Percentiles rank a stretch among this genome's conserved stretches.
These are phyloP conservation scores for Phalacrocorax pelagicus DNA, from an alignment of 2,113 vertebrate species.

Conservation along the genomic window DNA sequence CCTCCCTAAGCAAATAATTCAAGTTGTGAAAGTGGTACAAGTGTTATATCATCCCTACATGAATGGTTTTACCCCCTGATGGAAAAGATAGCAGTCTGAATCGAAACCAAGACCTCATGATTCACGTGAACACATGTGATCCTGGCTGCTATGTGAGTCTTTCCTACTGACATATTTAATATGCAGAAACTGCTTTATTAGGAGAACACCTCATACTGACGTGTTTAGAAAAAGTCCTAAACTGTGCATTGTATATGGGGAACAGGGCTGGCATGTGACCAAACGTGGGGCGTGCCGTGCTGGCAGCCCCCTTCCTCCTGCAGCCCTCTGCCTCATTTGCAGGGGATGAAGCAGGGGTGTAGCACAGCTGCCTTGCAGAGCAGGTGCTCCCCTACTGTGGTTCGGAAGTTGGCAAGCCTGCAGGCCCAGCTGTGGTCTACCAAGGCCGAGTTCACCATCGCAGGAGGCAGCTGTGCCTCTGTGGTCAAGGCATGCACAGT, in stretches of 20 bases:
- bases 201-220: not conserved
- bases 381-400: accelerated
- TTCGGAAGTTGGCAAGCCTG: not conserved
- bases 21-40: not conserved
- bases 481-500: accelerated
- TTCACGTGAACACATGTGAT: not conserved
- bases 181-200: not conserved
- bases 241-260: not conserved
- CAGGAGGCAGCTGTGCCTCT: not conserved
- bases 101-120: not conserved
- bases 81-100: not conserved
- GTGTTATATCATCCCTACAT: not conserved
- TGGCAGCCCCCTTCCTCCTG: not conserved
- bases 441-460: accelerated
- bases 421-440: accelerated
- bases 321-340: not conserved
- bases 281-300: accelerated
- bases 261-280: accelerated
- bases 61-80: not conserved
- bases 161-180: not conserved
- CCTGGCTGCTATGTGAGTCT: not conserved
- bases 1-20: not conserved
- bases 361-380: accelerated
- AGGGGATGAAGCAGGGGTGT: not conserved
- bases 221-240: not conserved